Percentiles rank a stretch among this genome's conserved stretches.
These are phyloP conservation scores for Machimus rusticus DNA, from an alignment of 2,888 invertebrate species.

Conservation along the genomic window DNA sequence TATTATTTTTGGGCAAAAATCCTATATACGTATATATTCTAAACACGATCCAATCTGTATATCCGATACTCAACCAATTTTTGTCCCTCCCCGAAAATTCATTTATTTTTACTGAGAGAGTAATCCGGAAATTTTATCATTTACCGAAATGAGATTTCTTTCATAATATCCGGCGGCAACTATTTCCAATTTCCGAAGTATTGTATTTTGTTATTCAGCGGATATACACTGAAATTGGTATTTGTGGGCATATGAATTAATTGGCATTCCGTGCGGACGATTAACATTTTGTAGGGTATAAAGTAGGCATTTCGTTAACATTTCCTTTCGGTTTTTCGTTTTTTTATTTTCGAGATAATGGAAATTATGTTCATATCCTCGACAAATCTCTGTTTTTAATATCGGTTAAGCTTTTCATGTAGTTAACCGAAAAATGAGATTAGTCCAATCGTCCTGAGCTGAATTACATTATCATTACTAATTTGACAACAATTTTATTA, in stretches of 20 bases:
- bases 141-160: conserved; percentile 36
- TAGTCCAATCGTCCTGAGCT: neutral
- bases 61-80: neutral
- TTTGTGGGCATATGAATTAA: conserved; percentile 14
- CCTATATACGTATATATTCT: neutral
- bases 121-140: conserved; percentile 35
- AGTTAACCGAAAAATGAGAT: neutral
- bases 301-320: neutral
- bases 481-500: neutral
- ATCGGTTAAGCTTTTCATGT: neutral
- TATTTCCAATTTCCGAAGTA: conserved; percentile 38
- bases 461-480: neutral
- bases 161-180: conserved; percentile 34
- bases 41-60: neutral
- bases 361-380: neutral
- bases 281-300: neutral
- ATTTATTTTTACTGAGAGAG: conserved; percentile 17
- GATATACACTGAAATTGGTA: conserved; percentile 16
- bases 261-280: neutral
- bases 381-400: neutral
- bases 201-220: conserved; percentile 22
- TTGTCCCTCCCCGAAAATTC: neutral
- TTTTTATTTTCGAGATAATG: neutral
- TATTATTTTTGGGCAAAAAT: neutral
- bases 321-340: neutral